phyloP scores from a whole-genome alignment of 2,113 vertebrate genomes.

The Laticauda laticaudata region DNA sequence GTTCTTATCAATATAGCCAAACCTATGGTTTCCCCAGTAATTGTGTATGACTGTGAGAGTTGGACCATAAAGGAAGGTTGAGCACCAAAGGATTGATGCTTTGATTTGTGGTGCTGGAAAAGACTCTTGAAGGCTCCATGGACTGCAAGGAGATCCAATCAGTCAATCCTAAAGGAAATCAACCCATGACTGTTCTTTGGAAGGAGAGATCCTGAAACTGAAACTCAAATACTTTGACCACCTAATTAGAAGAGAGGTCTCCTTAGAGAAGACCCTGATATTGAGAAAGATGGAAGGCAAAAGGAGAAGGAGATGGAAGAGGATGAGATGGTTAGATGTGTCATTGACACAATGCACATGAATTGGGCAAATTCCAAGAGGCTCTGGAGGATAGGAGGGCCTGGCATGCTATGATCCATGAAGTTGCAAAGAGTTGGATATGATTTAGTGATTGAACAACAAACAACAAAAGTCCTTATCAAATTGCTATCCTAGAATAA shows the following conservation, averaged over 20 bases:
- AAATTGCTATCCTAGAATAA: no score
- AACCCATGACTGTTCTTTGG: no score
- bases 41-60: not conserved
- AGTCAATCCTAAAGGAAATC: no score
- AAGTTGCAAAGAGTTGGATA: not conserved
- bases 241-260: no score
- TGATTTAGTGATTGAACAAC: not conserved
- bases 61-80: not conserved
- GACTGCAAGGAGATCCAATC: no score
- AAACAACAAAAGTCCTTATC: not conserved
- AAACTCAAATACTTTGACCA: no score
- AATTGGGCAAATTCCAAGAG: not conserved
- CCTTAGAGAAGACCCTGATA: no score
- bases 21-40: not conserved
- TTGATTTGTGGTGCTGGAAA: not conserved
- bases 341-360: not conserved
- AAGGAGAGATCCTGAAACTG: no score
- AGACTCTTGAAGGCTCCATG: not conserved
- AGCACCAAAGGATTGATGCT: not conserved
- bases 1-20: no score
- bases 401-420: not conserved
- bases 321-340: not conserved
- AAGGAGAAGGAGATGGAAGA: no score
- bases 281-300: no score
- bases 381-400: no score